Evolutionary conservation across 2,888 invertebrate genomes (phyloP), one percentile per base, ranked within the genome.

Genomic region (Machimus rusticus): DNA sequence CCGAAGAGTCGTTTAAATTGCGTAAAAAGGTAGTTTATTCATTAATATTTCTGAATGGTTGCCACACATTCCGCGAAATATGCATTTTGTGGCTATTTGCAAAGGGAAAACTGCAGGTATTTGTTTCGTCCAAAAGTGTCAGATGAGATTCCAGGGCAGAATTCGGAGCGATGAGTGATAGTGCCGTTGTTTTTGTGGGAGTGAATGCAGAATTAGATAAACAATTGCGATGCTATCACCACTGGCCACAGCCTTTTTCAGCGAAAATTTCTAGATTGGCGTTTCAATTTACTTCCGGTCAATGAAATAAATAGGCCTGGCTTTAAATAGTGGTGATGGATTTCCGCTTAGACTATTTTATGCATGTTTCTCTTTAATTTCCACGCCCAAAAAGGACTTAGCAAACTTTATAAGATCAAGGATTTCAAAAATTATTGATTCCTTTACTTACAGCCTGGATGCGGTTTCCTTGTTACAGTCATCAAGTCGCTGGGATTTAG

Each of bases 401-500:
- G 51, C n/a, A 51, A 28, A 23, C 9, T 28, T 66, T 28, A 9
- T 66, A 66, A 43, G 1, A 46, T 23, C 9, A 78, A 78, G n/a
- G 5, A 79, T 28, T 43, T 46, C 16, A n/a, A 46, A 28, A 14
- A n/a, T 46, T 34, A 0, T 0, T 76, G 34, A n/a, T 28, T 9
- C 66, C 12, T 66, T 12, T 39, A 28, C 16, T 89, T 89, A 31
- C 92, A 97, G 97, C 96, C 96, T 92, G 97, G 93, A 43, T 93
- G 93, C 88, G 93, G 97, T 87, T 94, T 97, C 87, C 94, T 99
- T 90, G 99, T 99, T 95, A 97, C 98, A 87, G 98, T 99, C 78
- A 98, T 99, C 89, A 95, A 98, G 89, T 98, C 98, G 0, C 93
- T 99, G 88, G 98, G 98, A 37, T 97, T 98, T 9, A 98, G 98